A percentile compares a stretch with the other conserved stretches of the same genome.
Evolutionary conservation across 2,888 invertebrate species (phyloP).

Genomic region (Agrochola litura): DNA sequence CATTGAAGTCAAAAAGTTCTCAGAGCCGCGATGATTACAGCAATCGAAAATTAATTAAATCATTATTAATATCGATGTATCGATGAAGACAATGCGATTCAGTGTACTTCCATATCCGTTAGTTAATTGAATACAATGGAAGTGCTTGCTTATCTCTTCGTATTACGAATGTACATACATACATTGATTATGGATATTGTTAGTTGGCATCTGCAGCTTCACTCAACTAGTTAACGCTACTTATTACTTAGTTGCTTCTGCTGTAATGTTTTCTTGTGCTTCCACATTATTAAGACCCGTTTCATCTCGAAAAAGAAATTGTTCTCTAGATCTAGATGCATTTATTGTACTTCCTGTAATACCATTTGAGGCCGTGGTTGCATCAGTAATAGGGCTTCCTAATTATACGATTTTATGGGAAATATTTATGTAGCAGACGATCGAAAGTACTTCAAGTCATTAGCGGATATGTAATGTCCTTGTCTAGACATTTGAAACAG

Average conservation of each 20-base stretch:
- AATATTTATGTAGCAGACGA: conserved; percentile 23
- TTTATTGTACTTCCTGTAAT: conserved; percentile 30
- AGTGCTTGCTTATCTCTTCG: conserved; percentile 65
- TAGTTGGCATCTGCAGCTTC: conserved; percentile 43
- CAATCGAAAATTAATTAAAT: conserved; percentile 72
- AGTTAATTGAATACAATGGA: conserved; percentile 78
- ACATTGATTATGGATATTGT: conserved; percentile 64
- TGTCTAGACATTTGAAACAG: conserved; percentile 33
- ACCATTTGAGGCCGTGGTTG: conserved; percentile 21
- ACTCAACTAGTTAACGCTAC: conserved; percentile 42
- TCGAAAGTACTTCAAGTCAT: conserved; percentile 39
- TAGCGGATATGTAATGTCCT: conserved; percentile 34
- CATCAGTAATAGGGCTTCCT: conserved; percentile 28
- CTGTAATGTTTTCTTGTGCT: conserved; percentile 45
- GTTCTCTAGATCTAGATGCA: conserved; percentile 22
- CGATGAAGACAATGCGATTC: conserved; percentile 68
- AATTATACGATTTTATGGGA: conserved; percentile 32
- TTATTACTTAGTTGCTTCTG: conserved; percentile 34
- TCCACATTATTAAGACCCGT: conserved; percentile 28
- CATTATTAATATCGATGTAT: conserved; percentile 66
- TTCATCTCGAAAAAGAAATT: conserved; percentile 36
- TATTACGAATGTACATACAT: conserved; percentile 67
- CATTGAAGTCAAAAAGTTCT: conserved; percentile 66
- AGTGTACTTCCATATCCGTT: conserved; percentile 71
- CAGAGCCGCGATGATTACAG: conserved; percentile 59